These are phyloP conservation scores for Bombyx mori DNA, from an alignment of 1,140 invertebrate species.

Conservation along the genomic window DNA sequence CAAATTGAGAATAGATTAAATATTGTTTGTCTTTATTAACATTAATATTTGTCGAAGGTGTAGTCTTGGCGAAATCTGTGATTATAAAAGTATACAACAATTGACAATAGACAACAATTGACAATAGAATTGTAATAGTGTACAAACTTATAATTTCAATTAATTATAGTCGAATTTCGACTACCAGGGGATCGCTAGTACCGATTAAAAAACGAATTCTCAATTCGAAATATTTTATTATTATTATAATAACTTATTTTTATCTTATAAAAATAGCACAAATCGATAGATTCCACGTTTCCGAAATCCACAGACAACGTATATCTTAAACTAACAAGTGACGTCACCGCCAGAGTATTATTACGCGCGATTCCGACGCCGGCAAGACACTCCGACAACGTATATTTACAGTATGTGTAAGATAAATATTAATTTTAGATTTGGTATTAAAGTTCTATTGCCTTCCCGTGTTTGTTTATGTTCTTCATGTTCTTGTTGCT, in stretches of 20 bases:
- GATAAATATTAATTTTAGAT: constrained; percentile 26
- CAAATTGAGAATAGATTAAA: no score
- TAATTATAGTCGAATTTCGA: no score
- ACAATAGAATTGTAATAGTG: no score
- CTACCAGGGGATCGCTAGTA: background rate
- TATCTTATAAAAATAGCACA: background rate
- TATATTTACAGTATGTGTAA: constrained; percentile 14
- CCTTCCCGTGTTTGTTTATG: constrained; percentile 64
- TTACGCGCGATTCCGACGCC: background rate
- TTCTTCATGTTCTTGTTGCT: constrained; percentile 72
- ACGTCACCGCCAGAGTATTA: constrained; percentile 12
- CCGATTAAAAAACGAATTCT: constrained; percentile 1
- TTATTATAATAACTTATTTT: constrained; percentile 33
- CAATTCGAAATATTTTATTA: constrained; percentile 28
- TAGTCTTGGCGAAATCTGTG: no score
- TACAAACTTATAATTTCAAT: no score
- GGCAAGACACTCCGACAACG: constrained; percentile 10
- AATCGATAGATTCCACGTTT: background rate
- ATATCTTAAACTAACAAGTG: constrained; percentile 46
- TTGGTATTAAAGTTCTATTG: constrained; percentile 68
- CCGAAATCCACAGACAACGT: constrained; percentile 18
- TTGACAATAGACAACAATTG: no score
- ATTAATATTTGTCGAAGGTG: no score
- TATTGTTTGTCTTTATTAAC: no score
- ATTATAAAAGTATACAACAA: no score